These are phyloP conservation scores for Microcebus lehilahytsara DNA, from an alignment of 2,113 vertebrate species.

Conservation along the genomic window DNA sequence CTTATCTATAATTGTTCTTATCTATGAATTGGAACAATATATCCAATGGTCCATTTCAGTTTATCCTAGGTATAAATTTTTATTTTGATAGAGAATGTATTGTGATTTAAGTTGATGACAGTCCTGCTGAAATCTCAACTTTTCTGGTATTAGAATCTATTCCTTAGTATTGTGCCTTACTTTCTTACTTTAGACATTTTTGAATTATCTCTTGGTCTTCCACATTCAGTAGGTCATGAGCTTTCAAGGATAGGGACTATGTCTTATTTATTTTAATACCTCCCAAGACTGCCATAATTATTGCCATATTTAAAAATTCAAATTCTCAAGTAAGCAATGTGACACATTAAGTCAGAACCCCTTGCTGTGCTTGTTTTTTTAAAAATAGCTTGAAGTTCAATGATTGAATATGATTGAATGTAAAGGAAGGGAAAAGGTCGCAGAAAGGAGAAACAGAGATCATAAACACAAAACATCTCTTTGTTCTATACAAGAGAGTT, in stretches of 20 bases:
- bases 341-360: constrained; percentile 32
- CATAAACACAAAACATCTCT: background rate
- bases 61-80: background rate
- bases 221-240: background rate
- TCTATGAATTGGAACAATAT: background rate
- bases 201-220: background rate
- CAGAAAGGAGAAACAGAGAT: background rate
- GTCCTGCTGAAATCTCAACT: background rate
- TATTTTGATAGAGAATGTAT: background rate
- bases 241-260: constrained; percentile 52
- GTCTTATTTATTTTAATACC: constrained; percentile 69
- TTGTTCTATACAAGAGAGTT: background rate
- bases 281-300: constrained; percentile 48
- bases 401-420: background rate
- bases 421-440: background rate
- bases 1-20: too few species aligned
- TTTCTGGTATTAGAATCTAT: background rate
- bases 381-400: background rate
- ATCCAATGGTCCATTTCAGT: rapidly evolving
- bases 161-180: background rate
- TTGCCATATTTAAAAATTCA: constrained; percentile 56
- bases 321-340: constrained; percentile 32
- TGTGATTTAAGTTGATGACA: background rate
- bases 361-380: constrained; percentile 45
- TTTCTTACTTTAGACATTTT: background rate